Conservation (phyloP, 2,797 vertebrate genomes). For the Orestias chungarensis region DNA sequence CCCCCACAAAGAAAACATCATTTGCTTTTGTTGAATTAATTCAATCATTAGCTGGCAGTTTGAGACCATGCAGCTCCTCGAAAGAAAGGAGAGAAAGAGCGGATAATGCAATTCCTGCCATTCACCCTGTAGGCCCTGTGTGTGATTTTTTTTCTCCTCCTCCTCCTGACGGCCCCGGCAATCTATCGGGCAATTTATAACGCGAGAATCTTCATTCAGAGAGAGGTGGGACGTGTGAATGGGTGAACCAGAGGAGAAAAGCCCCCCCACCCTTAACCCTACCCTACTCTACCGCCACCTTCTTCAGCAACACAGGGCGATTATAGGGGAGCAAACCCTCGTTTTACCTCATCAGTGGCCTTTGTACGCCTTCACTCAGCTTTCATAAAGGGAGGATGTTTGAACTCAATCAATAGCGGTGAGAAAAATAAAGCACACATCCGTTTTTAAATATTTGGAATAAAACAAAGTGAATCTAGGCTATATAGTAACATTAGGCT, state of each 20-base stretch:
- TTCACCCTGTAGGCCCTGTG: constrained; percentile 44
- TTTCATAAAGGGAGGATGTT: constrained; percentile 49
- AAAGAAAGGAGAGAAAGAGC: constrained; percentile 33
- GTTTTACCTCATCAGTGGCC: constrained; percentile 68
- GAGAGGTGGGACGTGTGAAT: constrained; percentile 48
- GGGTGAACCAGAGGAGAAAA: constrained; percentile 20
- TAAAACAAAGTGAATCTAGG: neutral
- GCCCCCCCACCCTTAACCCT: too few relatives aligned
- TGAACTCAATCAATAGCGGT: constrained; percentile 53
- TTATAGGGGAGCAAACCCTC: constrained; percentile 52
- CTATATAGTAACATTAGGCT: constrained; percentile 55
- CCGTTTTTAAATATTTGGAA: neutral
- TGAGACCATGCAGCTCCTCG: constrained; percentile 70
- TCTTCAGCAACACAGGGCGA: constrained; percentile 61
- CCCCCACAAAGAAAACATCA: constrained; percentile 63
- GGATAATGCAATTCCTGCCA: constrained; percentile 69
- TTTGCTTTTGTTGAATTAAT: constrained; percentile 76
- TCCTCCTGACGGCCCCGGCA: constrained; percentile 67
- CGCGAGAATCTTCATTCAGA: constrained; percentile 60
- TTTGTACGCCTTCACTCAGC: constrained; percentile 65
- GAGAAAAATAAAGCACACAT: constrained; percentile 14
- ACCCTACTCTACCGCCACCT: constrained; percentile 22
- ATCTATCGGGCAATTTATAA: constrained; percentile 73
- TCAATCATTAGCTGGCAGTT: constrained; percentile 76
- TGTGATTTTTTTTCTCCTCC: constrained; percentile 35